These are phyloP conservation scores for Phocides pigmalion DNA, from an alignment of 1,140 invertebrate species.

Conservation along the genomic window DNA sequence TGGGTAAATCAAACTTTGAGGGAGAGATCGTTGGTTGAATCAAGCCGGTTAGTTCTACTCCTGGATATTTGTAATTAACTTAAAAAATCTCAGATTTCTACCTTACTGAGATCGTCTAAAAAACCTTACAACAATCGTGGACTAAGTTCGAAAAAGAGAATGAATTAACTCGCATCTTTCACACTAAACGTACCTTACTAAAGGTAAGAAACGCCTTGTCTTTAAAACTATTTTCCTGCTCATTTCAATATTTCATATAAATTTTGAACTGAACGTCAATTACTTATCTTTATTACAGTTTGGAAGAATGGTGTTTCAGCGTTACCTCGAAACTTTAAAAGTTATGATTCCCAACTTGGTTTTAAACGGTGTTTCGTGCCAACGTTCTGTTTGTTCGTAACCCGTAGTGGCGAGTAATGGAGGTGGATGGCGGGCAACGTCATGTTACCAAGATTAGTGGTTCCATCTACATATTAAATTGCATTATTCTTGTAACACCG, in stretches of 20 bases:
- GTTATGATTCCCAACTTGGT: slow-evolving; percentile 37
- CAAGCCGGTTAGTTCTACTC: too few relatives aligned
- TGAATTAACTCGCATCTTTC: too few relatives aligned
- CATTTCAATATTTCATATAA: slow-evolving; percentile 35
- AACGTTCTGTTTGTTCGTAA: slow-evolving; percentile 28
- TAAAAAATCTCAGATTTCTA: too few relatives aligned
- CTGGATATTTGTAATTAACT: too few relatives aligned
- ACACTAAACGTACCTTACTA: too few relatives aligned
- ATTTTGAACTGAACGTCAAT: slow-evolving; percentile 28
- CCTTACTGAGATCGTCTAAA: too few relatives aligned
- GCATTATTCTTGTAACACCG: slow-evolving; percentile 34
- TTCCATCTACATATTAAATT: slow-evolving; percentile 35
- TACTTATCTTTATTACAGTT: slow-evolving; percentile 42
- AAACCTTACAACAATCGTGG: too few relatives aligned
- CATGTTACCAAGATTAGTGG: slow-evolving; percentile 27
- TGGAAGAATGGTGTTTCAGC: slow-evolving; percentile 37
- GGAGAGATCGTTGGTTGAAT: too few relatives aligned
- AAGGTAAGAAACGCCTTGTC: background rate
- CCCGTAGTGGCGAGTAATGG: slow-evolving; percentile 7
- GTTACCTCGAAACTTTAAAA: slow-evolving; percentile 37
- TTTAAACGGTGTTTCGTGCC: slow-evolving; percentile 39
- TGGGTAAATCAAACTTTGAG: too few relatives aligned
- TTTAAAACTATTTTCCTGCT: slow-evolving; percentile 8
- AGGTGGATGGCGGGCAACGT: slow-evolving; percentile 14
- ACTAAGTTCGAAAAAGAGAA: too few relatives aligned